A percentile compares a stretch with the other conserved stretches of the same genome.
Conservation (phyloP, 1,140 invertebrate species). For the Lanistes nyassanus region DNA sequence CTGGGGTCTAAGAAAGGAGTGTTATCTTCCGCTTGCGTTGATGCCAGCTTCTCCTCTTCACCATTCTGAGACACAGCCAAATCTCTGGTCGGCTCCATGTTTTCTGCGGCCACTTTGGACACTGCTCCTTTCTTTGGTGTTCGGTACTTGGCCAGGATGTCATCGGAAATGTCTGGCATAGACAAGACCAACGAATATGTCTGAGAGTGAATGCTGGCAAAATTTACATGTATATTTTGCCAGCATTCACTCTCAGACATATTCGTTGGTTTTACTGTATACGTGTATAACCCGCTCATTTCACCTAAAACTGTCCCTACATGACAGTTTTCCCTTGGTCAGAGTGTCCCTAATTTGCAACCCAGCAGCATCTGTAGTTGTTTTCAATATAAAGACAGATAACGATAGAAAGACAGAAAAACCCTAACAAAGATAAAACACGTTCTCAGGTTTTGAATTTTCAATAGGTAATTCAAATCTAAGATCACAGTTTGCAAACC, state of each 20-base stretch:
- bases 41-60: slow-evolving; percentile 40
- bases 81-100: background rate
- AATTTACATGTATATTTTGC: background rate
- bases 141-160: slow-evolving; percentile 94
- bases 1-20: slow-evolving; percentile 73
- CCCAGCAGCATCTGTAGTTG: too few relatives aligned
- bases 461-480: too few relatives aligned
- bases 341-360: too few relatives aligned
- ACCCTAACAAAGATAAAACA: too few relatives aligned
- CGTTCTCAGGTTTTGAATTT: too few relatives aligned
- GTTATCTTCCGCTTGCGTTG: slow-evolving; percentile 65
- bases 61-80: background rate
- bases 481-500: too few relatives aligned
- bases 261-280: background rate
- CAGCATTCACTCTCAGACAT: background rate
- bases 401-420: too few relatives aligned
- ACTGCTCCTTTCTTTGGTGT: slow-evolving; percentile 46
- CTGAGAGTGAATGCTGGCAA: background rate
- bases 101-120: background rate
- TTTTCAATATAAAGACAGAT: too few relatives aligned
- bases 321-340: too few relatives aligned
- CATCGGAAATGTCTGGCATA: slow-evolving; percentile 81
- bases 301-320: too few relatives aligned
- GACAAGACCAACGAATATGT: too few relatives aligned
- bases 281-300: too few relatives aligned